These are phyloP conservation scores for Aspidiotus rigidus DNA, from an alignment of 2,888 invertebrate species.

Conservation along the genomic window DNA sequence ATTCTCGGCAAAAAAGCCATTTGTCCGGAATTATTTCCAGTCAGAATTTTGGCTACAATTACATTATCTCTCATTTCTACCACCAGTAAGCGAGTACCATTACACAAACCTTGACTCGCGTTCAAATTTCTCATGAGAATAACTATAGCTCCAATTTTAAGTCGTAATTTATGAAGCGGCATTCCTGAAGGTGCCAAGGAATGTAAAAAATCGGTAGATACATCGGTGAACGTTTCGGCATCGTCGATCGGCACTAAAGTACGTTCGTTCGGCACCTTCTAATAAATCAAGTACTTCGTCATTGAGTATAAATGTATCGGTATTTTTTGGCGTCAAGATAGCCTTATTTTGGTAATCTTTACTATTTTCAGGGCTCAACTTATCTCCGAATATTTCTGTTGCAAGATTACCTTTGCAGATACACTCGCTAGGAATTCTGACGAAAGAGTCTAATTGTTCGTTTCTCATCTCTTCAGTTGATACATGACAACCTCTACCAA, in stretches of 20 bases:
- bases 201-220: not conserved
- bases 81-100: not conserved
- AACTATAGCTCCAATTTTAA: constrained; percentile 1
- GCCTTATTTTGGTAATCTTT: constrained; percentile 6
- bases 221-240: not conserved
- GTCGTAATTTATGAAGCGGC: not conserved
- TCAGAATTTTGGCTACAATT: not conserved
- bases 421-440: not conserved
- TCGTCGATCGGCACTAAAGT: constrained; percentile 1
- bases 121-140: not conserved
- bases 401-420: not conserved
- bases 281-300: not conserved
- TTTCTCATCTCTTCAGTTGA: not conserved
- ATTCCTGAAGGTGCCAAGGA: not conserved
- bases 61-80: not conserved
- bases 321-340: not conserved
- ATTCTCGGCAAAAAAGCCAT: not conserved
- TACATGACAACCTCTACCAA: not conserved
- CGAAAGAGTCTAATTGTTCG: not conserved
- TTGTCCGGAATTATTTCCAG: not conserved
- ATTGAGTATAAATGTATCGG: not conserved
- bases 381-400: not conserved
- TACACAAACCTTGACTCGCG: not conserved
- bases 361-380: not conserved
- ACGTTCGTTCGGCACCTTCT: not conserved